Evolutionary conservation across 2,888 invertebrate species (phyloP), one percentile per base, ranked within the genome.

Genomic region (Amitus sp.): DNA sequence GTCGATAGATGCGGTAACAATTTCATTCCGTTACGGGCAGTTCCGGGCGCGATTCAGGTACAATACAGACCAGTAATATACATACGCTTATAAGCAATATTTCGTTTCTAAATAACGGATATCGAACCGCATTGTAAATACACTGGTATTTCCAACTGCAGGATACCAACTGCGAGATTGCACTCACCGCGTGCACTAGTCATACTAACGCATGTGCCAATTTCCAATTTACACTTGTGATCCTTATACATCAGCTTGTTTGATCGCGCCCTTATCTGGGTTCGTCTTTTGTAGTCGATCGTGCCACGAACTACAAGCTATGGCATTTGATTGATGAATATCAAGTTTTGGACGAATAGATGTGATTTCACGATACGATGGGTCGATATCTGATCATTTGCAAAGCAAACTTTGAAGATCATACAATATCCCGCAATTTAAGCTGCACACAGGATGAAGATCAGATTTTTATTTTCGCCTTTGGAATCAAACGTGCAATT

Each of bases 21-120:
- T 58, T 55, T 54, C 19, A 43, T 42, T 47, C 47, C 46, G 54
- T 46, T 58, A 49, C 27, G 30, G 37, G 39, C 6, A 55, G 47
- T 39, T 28, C 40, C 51, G 9, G 33, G 53, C 55, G 12, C 45
- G 55, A 63, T 59, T 59, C 55, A 48, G 54, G 48, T 23, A 48
- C 54, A 51, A 54, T 52, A 40, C 23, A 19, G 12, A 18, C 15
- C 33, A 43, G 68, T 65, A 66, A 72, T 70, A 67, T 59, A 67
- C 66, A 67, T 67, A 71, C 69, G 69, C 69, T 75, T 71, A 72
- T 75, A 72, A 69, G 57, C 61, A 65, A 57, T 58, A 64, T 72
- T 74, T 71, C 60, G 49, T 48, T 45, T 65, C 40, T 70, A 67
- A 75, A 76, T 73, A 73, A 72, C 67, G 61, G 58, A 65, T 62